A percentile compares a stretch with the other conserved stretches of the same genome.
These are phyloP conservation scores for Austrolebias charrua DNA, from an alignment of 2,797 vertebrate species.

Conservation along the genomic window DNA sequence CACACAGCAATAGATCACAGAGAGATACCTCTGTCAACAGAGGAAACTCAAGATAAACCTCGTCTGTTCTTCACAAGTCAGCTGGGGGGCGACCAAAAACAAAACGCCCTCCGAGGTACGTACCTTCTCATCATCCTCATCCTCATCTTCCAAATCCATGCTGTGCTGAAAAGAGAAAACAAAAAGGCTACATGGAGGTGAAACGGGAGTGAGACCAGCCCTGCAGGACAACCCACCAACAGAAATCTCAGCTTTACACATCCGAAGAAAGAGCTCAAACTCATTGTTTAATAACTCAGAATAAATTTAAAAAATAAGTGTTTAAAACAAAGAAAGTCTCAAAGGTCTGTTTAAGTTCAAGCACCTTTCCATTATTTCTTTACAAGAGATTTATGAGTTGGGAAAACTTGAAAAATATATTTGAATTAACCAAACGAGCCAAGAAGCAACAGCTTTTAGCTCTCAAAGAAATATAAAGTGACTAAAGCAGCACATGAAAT, in stretches of 20 bases:
- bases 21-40: constrained; percentile 43
- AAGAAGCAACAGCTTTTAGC: neutral
- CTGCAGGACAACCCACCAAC: constrained; percentile 23
- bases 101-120: constrained; percentile 7
- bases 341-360: too few species aligned
- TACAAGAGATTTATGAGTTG: too few species aligned
- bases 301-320: neutral
- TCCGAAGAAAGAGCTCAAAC: neutral
- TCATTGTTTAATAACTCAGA: neutral
- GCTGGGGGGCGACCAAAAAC: constrained; percentile 20
- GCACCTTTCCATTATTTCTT: too few species aligned
- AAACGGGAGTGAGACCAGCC: constrained; percentile 2
- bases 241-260: neutral
- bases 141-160: constrained; percentile 88
- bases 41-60: constrained; percentile 15
- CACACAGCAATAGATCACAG: constrained; percentile 40
- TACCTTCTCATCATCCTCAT: constrained; percentile 95
- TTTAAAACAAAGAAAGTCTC: neutral
- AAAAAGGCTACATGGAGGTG: neutral
- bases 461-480: neutral
- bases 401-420: too few species aligned
- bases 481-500: neutral
- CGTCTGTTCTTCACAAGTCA: constrained; percentile 28
- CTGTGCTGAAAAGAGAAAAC: constrained; percentile 76
- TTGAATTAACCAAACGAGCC: neutral